phyloP scores from a whole-genome alignment of 1,140 invertebrate species.

The Hermatobates lingyangjiaoensis region DNA sequence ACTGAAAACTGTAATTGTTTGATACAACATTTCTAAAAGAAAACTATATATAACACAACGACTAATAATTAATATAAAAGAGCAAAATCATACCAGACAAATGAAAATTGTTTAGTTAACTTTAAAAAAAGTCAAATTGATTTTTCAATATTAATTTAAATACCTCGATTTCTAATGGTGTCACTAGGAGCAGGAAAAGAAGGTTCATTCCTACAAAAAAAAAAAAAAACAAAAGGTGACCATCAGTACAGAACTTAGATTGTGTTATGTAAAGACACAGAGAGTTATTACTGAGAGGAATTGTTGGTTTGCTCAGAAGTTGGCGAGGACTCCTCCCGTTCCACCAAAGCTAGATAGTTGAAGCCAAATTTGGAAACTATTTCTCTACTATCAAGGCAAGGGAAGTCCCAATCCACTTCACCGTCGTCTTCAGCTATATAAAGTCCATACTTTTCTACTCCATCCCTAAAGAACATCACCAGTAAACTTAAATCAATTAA shows the following conservation, averaged over 20 bases:
- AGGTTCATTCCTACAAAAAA: too few relatives aligned
- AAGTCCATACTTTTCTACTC: conserved; percentile 47
- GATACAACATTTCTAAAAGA: too few relatives aligned
- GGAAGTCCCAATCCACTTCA: conserved; percentile 87
- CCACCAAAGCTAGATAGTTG: conserved; percentile 66
- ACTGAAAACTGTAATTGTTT: too few relatives aligned
- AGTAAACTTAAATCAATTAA: too few relatives aligned
- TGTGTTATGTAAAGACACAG: background rate
- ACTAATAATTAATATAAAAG: background rate
- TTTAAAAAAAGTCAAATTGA: background rate
- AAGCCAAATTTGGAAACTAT: conserved; percentile 85
- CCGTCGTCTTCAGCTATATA: conserved; percentile 92
- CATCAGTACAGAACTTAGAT: background rate
- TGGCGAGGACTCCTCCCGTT: conserved; percentile 29
- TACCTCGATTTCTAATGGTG: too few relatives aligned
- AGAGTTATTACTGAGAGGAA: background rate
- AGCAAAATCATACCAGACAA: background rate
- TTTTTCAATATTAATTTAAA: too few relatives aligned
- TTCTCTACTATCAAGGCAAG: conserved; percentile 69
- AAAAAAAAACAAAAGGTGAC: background rate
- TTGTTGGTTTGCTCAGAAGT: background rate
- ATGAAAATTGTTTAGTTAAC: background rate
- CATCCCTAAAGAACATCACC: conserved; percentile 28
- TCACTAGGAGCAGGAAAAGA: too few relatives aligned
- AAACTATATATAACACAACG: too few relatives aligned